Base-by-base conservation (phyloP, 2,888 invertebrate genomes). In the Drosophila quinaria region DNA sequence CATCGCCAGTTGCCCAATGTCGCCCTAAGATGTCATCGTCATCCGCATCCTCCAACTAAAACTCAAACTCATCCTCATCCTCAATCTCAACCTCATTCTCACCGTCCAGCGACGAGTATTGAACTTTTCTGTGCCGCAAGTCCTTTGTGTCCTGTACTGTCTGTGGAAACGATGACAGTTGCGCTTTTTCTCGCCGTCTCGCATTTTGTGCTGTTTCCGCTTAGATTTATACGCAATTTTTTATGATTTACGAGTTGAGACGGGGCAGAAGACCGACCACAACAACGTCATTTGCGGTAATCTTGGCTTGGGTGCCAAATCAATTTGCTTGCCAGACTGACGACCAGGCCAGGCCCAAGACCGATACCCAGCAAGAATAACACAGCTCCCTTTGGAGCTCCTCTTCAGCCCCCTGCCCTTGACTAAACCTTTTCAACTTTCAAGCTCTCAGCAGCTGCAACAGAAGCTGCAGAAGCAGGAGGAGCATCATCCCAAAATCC, bases 111-210 rank as follows among this genome's bases (percentile, higher is more conserved):
- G 17, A 17, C 46, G 52, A 55, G 70, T 69, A 74, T 74, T 60
- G 73, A 74, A 75, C 62, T 74, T 70, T 63, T 42, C 44, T 73
- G 41, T 66, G 66, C 54, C 67, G 80, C 76, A 60, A 66, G 42
- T 64, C 63, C 33, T 52, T 50, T 42, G 29, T 22, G 35, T 58
- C 46, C 46, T 25, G 35, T 58, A 41, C 46, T 22, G 31, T 29
- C 15, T 19, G 35, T 29, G 63, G 70, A 85, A 82, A 81, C 80
- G 83, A 81, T 83, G 83, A 81, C 88, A 87, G 80, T 87, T 87
- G 85, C 80, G 85, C 69, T 87, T 87, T 78, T 61, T 67, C 37
- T 49, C 42, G 74, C 35, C 42, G 46, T 42, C 37, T 39, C 46
- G 42, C 22, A 39, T 46, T 35, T 51, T 58, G 31, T 55, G 68